Evolutionary conservation across 1,140 invertebrate species (phyloP).

Genomic region (Magallana gigas): DNA sequence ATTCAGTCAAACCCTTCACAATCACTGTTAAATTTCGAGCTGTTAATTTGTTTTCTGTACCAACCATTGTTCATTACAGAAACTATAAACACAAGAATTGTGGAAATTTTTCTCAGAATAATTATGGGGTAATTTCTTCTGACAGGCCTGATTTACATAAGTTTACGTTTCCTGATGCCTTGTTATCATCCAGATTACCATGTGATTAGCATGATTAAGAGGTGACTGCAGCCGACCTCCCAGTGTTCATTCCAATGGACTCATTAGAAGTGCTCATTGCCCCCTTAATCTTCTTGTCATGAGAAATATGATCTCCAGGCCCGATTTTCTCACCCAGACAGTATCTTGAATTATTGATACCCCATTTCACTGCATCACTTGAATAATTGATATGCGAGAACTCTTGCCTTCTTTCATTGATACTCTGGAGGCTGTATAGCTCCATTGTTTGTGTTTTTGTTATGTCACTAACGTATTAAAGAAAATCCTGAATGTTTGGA

Average conservation of each 20-base stretch:
- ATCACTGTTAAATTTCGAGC: too few relatives aligned
- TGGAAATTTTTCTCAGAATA: not conserved
- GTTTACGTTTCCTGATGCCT: not conserved
- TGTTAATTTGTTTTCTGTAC: not conserved
- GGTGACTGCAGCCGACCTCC: not conserved
- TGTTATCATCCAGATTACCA: not conserved
- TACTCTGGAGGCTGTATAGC: not conserved
- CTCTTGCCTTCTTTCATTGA: constrained; percentile 9
- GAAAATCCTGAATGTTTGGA: too few relatives aligned
- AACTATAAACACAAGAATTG: not conserved
- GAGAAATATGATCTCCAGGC: not conserved
- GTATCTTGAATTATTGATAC: constrained; percentile 2
- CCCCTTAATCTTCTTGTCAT: not conserved
- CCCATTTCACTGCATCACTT: not conserved
- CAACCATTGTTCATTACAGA: not conserved
- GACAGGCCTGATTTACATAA: constrained; percentile 21
- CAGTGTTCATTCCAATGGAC: not conserved
- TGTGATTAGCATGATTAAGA: constrained; percentile 9
- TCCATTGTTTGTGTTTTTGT: too few relatives aligned
- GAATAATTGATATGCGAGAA: not conserved
- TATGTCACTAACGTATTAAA: too few relatives aligned
- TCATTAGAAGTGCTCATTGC: not conserved
- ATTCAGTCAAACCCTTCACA: too few relatives aligned
- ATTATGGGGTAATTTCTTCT: constrained; percentile 3
- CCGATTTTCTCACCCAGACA: not conserved